These are phyloP conservation scores for Botia almorhae DNA, from an alignment of 2,797 vertebrate genomes.

Conservation along the genomic window DNA sequence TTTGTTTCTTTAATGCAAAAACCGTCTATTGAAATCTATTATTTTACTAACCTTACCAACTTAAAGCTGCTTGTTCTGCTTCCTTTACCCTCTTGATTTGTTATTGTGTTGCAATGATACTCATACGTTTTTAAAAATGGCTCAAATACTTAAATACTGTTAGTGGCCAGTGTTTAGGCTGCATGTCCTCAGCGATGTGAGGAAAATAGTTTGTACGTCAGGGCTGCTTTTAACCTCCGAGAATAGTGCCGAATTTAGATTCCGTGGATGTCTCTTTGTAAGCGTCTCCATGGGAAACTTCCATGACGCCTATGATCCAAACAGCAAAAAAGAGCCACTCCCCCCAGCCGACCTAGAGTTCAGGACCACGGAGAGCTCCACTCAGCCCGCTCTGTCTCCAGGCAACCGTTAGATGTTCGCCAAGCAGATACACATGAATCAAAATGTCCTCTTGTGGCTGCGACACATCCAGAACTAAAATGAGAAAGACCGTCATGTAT, in stretches of 20 bases:
- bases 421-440: slow-evolving; percentile 51
- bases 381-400: slow-evolving; percentile 46
- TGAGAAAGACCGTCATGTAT: background rate
- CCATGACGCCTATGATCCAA: slow-evolving; percentile 37
- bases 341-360: slow-evolving; percentile 47
- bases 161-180: background rate
- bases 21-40: too few relatives aligned
- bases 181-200: background rate
- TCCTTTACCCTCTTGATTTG: background rate
- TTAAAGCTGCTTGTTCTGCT: background rate
- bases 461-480: background rate
- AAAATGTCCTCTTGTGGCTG: slow-evolving; percentile 31
- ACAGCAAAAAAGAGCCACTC: slow-evolving; percentile 43
- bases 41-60: background rate
- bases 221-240: slow-evolving; percentile 42
- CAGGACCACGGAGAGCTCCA: slow-evolving; percentile 57
- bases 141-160: background rate
- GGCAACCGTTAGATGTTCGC: slow-evolving; percentile 54
- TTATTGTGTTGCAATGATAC: background rate
- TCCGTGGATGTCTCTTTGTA: slow-evolving; percentile 29
- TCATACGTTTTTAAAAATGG: background rate
- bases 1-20: too few relatives aligned
- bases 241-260: slow-evolving; percentile 37
- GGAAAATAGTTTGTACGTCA: background rate
- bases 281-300: slow-evolving; percentile 54